Evolutionary conservation across 1,140 invertebrate species (phyloP), one percentile per base, ranked within the genome.

Genomic region (Chymomyza costata): DNA sequence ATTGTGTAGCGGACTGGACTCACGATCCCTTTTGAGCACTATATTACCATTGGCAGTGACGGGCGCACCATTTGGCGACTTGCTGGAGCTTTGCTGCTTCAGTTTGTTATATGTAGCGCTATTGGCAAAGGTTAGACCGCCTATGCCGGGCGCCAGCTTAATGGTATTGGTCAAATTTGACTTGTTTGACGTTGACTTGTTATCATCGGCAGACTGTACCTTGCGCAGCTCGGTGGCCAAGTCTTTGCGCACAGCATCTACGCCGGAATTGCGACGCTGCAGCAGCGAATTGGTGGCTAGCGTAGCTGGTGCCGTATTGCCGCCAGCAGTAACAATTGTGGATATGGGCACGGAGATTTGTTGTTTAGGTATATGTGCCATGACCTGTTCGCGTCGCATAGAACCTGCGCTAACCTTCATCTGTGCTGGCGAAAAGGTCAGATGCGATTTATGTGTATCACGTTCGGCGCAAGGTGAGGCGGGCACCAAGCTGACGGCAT

Each of bases 371-470:
- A 89, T 89, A 30, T 89, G 87, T n/a, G 83, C 86, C 71, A 89
- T 86, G 3, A 84, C 57, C 39, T 84, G 82, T 16, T 84, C 82
- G 2, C 82, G 44, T 0, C 82, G 82, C 61, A 84, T 43, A 1
- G 82, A 82, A 1, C 69, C 69, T 0, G 82, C 82, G 13, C 63
- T 84, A 16, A 90, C 86, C 84, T 90, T 90, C 46, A 91, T 90
- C 41, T 88, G 87, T 19, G 89, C 88, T 7, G 90, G 90, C 15
- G 90, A 91, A 64, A 91, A 91, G 17, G 89, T 90, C 73, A 91
- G 84, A 69, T 91, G 90, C 47, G 89, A 91, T 57, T 89, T 91
- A 82, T 87, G 89, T 81, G 87, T 65, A 54, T 81, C 55, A 28
- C 67, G 21, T 6, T 73, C 60, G 0, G 57, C 66, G 17, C 57